A percentile compares a stretch with the other conserved stretches of the same genome.
phyloP scores from a whole-genome alignment of 2,797 vertebrate species.

The Dromococcyx pavoninus region DNA sequence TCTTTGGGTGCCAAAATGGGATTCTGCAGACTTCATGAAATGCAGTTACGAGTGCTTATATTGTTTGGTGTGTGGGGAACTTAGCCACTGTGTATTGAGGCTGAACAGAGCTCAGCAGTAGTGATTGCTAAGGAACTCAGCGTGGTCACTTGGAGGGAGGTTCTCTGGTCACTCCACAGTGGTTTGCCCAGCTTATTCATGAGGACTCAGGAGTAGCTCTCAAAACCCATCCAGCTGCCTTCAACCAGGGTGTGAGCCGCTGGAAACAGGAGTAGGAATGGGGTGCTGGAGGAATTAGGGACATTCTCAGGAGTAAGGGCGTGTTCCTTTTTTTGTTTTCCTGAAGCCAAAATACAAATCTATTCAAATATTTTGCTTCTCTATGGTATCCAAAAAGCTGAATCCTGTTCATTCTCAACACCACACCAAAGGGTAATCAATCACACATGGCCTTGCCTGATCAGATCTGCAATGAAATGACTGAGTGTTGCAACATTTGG shows the following conservation, averaged over 20 bases:
- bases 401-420: not conserved
- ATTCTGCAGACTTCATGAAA: not conserved
- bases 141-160: not conserved
- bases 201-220: not conserved
- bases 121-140: not conserved
- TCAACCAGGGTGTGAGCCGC: not conserved
- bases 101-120: not conserved
- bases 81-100: not conserved
- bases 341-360: not conserved
- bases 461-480: conserved; percentile 57
- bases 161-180: not conserved
- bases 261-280: not conserved
- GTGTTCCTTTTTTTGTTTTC: not conserved
- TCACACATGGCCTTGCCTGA: not conserved
- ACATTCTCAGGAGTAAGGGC: not conserved
- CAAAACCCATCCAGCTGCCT: not conserved
- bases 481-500: conserved; percentile 74
- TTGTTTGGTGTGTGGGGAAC: not conserved
- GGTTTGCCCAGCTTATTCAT: not conserved
- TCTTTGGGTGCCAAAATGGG: not conserved
- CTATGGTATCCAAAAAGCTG: not conserved
- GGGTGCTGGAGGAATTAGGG: not conserved
- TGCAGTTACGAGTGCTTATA: not conserved
- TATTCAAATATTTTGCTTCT: not conserved
- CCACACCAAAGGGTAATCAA: not conserved